Conservation (phyloP, 1,140 invertebrate genomes). For the Lethrus apterus region DNA sequence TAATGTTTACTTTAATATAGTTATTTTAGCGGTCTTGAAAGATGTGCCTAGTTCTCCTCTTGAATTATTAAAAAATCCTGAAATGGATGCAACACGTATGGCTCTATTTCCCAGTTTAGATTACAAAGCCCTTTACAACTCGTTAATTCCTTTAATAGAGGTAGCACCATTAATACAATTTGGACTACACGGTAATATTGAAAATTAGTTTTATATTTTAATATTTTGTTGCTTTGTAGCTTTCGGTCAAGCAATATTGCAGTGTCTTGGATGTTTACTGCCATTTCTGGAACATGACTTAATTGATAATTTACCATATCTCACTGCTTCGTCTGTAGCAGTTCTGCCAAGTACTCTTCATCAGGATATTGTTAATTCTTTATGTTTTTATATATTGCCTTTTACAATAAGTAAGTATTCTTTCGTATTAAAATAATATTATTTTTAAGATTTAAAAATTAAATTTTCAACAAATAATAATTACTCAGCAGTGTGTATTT, state of each 20-base stretch:
- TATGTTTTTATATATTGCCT: slow-evolving; percentile 94
- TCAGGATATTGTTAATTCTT: slow-evolving; percentile 88
- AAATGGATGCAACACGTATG: slow-evolving; percentile 78
- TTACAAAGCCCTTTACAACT: slow-evolving; percentile 88
- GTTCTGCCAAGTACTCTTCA: slow-evolving; percentile 85
- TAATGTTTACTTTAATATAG: background rate
- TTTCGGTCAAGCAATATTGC: slow-evolving; percentile 84
- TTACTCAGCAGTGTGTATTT: no score
- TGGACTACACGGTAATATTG: slow-evolving; percentile 64
- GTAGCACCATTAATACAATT: slow-evolving; percentile 76
- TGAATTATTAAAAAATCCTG: slow-evolving; percentile 78
- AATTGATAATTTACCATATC: slow-evolving; percentile 90
- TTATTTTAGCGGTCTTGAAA: slow-evolving; percentile 74
- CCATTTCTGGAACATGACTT: slow-evolving; percentile 95
- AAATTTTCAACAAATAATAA: background rate
- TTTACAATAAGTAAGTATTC: slow-evolving; percentile 85
- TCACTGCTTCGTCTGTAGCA: slow-evolving; percentile 88
- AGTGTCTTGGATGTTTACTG: slow-evolving; percentile 84
- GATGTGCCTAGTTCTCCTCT: slow-evolving; percentile 88
- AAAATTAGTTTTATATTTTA: slow-evolving; percentile 9
- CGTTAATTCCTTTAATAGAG: slow-evolving; percentile 71
- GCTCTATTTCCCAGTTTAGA: slow-evolving; percentile 90
- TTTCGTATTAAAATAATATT: no score
- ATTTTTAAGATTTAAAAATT: no score
- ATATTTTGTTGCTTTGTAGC: slow-evolving; percentile 50